Conservation (phyloP, 2,797 vertebrate species). For the Aphelocoma californica region DNA sequence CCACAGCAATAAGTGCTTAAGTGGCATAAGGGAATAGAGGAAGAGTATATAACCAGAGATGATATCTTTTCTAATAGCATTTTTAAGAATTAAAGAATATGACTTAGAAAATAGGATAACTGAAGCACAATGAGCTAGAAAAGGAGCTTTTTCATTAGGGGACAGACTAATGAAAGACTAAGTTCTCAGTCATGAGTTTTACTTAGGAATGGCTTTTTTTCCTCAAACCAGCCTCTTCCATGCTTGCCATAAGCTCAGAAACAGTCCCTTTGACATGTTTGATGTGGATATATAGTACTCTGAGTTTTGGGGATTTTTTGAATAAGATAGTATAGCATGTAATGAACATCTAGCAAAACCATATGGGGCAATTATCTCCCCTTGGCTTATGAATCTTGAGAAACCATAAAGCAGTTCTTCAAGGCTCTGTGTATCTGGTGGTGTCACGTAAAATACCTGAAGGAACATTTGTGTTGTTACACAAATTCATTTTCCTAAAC, state of each 20-base stretch:
- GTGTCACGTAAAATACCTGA: constrained; percentile 52
- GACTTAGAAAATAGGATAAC: constrained; percentile 68
- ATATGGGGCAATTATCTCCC: constrained; percentile 18
- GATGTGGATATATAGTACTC: neutral
- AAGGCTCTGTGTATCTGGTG: neutral
- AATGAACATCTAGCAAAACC: constrained; percentile 1
- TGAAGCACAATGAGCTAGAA: constrained; percentile 71
- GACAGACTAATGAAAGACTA: constrained; percentile 2
- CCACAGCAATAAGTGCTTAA: constrained; percentile 74
- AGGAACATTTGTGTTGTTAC: constrained; percentile 31
- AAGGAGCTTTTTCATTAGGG: constrained; percentile 66
- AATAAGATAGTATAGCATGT: neutral
- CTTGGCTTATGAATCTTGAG: constrained; percentile 32
- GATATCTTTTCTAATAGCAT: constrained; percentile 72
- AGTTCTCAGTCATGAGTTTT: neutral
- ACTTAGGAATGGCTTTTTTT: neutral
- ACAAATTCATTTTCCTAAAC: constrained; percentile 57
- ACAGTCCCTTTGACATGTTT: neutral
- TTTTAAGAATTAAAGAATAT: constrained; percentile 73
- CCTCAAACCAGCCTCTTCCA: neutral
- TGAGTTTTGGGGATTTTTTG: neutral
- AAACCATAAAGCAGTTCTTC: constrained; percentile 18
- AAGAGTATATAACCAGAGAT: constrained; percentile 69
- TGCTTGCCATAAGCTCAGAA: neutral
- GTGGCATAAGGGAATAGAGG: constrained; percentile 70